Percentiles rank a stretch among this genome's conserved stretches.
Evolutionary conservation across 2,113 vertebrate genomes (phyloP).

Genomic region (Strix uralensis): DNA sequence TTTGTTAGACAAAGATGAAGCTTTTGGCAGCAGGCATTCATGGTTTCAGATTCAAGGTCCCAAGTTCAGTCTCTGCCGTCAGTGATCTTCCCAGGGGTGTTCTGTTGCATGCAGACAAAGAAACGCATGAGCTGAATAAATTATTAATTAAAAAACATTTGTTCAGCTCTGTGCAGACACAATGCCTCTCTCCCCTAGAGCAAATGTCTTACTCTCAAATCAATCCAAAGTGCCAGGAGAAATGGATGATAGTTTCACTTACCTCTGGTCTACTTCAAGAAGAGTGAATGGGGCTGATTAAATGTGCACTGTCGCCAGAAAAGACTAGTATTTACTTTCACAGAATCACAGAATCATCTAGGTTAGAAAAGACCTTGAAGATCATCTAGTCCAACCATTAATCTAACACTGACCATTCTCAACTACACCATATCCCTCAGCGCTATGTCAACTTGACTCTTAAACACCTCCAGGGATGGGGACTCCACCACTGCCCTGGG

Average conservation of each 20-base stretch:
- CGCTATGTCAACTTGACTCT: too few relatives aligned
- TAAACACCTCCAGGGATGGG: too few relatives aligned
- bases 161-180: background rate
- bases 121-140: constrained; percentile 41
- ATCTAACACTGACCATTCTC: too few relatives aligned
- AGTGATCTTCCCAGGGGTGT: constrained; percentile 42
- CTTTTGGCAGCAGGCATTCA: background rate
- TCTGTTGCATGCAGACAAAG: constrained; percentile 10
- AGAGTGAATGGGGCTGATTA: background rate
- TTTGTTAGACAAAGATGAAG: background rate
- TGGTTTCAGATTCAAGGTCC: constrained; percentile 40
- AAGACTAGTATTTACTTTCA: background rate
- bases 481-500: too few relatives aligned
- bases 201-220: constrained; percentile 14
- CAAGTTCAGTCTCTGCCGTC: constrained; percentile 27
- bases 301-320: background rate
- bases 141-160: constrained; percentile 62
- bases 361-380: too few relatives aligned
- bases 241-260: background rate
- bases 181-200: background rate
- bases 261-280: background rate
- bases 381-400: too few relatives aligned
- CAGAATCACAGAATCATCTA: too few relatives aligned
- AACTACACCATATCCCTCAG: too few relatives aligned
- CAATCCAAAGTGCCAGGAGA: background rate